Evolutionary conservation across 2,113 vertebrate genomes (phyloP), one percentile per base, ranked within the genome.

Genomic region (Lipotes vexillifer): DNA sequence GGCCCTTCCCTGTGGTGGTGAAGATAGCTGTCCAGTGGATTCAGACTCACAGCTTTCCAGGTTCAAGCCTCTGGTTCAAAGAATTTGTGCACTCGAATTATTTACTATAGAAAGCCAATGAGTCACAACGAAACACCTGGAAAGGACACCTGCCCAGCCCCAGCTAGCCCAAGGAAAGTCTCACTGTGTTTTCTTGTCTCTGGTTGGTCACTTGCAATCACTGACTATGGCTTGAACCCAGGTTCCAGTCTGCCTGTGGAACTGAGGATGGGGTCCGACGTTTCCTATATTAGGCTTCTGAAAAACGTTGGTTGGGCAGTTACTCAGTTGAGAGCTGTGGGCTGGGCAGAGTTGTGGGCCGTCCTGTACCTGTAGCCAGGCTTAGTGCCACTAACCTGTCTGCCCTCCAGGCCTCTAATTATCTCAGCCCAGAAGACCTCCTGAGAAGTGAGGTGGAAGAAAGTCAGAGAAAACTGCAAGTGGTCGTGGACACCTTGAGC

Each of bases 381-480:
- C 23, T 89, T 10, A 31, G 3, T 33, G 18, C 66, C n/a, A 49
- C 4, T 55, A 4, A 27, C 91, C 66, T 91, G 25, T 94, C 85
- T 96, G 55, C 17, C 12, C 94, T 68, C 46, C 83, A 99, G 99
- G 99, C 99, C 0, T 96, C 92, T 41, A 15, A 44, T 36, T 99
- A 99, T 96, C 97, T 99, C 14, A 98, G 91, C 93, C 99, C 99
- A 41, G 99, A 99, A 49, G 99, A 99, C 20, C 90, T 99, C 44
- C 98, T 99, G 97, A 99, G 98, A 98, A 99, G 98, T 33, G 99
- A 99, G 46, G 33, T 98, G 23, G 98, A 98, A 27, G 99, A 99
- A 94, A 99, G 99, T 97, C 98, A 99, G 96, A 91, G 95, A 71
- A 99, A 98, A 95, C 98, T 99, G 63, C 98, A 98, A 15, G 98